Base-by-base conservation (phyloP, 2,113 vertebrate species). In the Pleuronectes platessa region DNA sequence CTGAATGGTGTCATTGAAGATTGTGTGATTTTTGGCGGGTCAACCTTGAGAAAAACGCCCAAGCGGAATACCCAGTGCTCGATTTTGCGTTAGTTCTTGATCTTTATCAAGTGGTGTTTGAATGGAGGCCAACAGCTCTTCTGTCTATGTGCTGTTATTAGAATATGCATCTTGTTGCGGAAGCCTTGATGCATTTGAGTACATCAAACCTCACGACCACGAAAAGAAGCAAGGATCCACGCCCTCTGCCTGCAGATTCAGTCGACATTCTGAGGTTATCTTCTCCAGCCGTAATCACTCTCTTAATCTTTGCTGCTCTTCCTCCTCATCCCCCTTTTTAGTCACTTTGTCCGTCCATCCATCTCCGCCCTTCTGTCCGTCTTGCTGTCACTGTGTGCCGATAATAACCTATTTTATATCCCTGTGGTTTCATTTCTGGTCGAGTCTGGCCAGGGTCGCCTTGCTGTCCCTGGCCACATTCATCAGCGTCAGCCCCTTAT, bases 401-500 rank as follows among this genome's bases (percentile, higher is more conserved):
- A 92, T 95, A 94, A 94, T 94, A 93, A 92, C 94, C 91, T 93
- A 85, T 93, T 93, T 93, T 91, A 94, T 93, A 92, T 94, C 94
- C 93, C 92, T 82, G 90, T 86, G 90, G 91, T 93, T 94, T 94
- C 93, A 94, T 94, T 95, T 95, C 87, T 90, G 90, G 90, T 88
- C 86, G 87, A 92, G 87, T 85, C 88, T 85, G 88, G 90, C 90
- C 90, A 81, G 92, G 93, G 94, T 94, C 91, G 92, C 93, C 92
- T 93, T 85, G 71, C 74, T 76, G 87, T 91, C 93, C 93, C 91
- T 71, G 91, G 92, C 89, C 89, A 92, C 94, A 95, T 94, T 94
- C 92, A 94, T 95, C 94, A 95, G 94, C 90, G 93, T 94, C 94
- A 94, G 80, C 77, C 73, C 89, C 91, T 94, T 94, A 95, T 94